These are phyloP conservation scores for Phymatocera aterrima DNA, from an alignment of 2,888 invertebrate genomes.

Conservation along the genomic window DNA sequence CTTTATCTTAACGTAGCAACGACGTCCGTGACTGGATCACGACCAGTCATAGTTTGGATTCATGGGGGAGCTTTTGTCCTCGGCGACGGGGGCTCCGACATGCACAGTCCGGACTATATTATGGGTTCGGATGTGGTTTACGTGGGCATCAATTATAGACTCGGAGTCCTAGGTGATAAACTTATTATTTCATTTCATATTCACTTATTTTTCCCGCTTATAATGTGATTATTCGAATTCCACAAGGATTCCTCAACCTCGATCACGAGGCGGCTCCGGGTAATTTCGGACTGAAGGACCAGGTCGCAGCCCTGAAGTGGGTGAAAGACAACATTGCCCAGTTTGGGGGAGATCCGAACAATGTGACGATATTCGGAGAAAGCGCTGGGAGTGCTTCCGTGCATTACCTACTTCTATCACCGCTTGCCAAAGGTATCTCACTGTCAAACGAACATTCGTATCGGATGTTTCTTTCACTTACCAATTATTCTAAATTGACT, in stretches of 20 bases:
- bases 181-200: background rate
- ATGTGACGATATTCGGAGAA: constrained; percentile 63
- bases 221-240: background rate
- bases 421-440: constrained; percentile 59
- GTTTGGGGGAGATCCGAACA: constrained; percentile 64
- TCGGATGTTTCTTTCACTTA: background rate
- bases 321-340: constrained; percentile 61
- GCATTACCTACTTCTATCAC: constrained; percentile 59
- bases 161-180: constrained; percentile 30
- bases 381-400: constrained; percentile 59
- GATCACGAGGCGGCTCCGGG: constrained; percentile 61
- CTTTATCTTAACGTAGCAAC: constrained; percentile 75
- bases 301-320: constrained; percentile 63
- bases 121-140: constrained; percentile 16
- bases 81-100: background rate
- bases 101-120: constrained; percentile 18
- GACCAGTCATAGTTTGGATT: constrained; percentile 32
- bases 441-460: background rate
- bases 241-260: constrained; percentile 65
- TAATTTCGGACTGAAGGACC: constrained; percentile 66
- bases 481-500: background rate
- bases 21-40: constrained; percentile 54
- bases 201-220: too few species aligned
- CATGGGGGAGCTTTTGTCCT: constrained; percentile 30
- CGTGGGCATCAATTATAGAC: constrained; percentile 34